A percentile compares a stretch with the other conserved stretches of the same genome.
Evolutionary conservation across 2,888 invertebrate genomes (phyloP).

Genomic region (Sericinus montela): DNA sequence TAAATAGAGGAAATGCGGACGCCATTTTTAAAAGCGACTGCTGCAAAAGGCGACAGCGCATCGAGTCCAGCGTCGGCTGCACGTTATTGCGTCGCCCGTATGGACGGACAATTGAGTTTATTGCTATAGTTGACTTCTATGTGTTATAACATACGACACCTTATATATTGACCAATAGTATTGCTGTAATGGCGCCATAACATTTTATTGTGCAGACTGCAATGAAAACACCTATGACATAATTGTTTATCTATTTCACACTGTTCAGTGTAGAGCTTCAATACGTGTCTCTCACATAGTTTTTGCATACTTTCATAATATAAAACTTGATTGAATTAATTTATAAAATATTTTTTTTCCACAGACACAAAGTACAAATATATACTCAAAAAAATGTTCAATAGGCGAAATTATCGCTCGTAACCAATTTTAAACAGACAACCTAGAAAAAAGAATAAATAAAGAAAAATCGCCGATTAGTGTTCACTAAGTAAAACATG

Average conservation of each 20-base stretch:
- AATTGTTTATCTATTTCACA: neutral
- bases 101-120: conserved; percentile 18
- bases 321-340: no score
- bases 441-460: no score
- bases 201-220: conserved; percentile 12
- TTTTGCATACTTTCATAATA: no score
- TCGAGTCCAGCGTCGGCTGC: conserved; percentile 9
- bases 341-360: no score
- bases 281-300: no score
- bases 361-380: no score
- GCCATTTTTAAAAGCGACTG: conserved; percentile 10
- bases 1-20: conserved; percentile 6
- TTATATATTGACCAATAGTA: conserved; percentile 16
- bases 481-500: no score
- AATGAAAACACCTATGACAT: neutral
- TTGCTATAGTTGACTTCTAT: conserved; percentile 17
- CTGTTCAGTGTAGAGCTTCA: no score
- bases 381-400: no score
- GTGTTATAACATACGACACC: conserved; percentile 13
- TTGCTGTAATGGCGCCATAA: conserved; percentile 15
- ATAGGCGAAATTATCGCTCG: no score
- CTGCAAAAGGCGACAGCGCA: conserved; percentile 3
- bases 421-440: no score
- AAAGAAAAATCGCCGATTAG: no score
- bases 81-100: conserved; percentile 18